These are phyloP conservation scores for Sinocyclocheilus anshuiensis DNA, from an alignment of 2,113 vertebrate genomes.

Conservation along the genomic window DNA sequence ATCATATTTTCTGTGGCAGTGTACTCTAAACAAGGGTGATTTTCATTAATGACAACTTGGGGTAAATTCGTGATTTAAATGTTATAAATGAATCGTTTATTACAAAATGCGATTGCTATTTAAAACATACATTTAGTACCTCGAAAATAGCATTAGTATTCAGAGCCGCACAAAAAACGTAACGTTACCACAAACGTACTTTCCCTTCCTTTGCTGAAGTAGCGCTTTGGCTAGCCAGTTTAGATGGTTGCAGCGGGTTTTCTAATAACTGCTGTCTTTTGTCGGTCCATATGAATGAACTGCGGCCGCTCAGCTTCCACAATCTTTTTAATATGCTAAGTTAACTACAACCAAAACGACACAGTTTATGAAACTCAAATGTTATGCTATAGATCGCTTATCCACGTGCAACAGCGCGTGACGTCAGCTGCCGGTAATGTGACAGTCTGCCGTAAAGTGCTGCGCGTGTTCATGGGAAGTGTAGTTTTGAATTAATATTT, in stretches of 20 bases:
- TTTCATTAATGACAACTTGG: background rate
- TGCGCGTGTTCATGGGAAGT: constrained; percentile 35
- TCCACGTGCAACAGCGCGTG: background rate
- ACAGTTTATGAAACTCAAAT: background rate
- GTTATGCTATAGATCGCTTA: background rate
- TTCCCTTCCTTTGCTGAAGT: constrained; percentile 2
- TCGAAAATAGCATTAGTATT: background rate
- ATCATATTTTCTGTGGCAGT: background rate
- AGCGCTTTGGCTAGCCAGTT: background rate
- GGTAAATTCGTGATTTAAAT: background rate
- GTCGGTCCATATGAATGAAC: too few relatives aligned
- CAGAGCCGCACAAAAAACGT: background rate
- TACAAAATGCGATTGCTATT: background rate
- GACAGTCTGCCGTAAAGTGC: constrained; percentile 36
- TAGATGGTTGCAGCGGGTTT: background rate
- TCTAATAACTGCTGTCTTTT: background rate
- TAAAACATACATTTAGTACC: background rate
- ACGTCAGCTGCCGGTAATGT: background rate
- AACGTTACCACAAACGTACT: background rate
- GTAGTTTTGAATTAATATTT: constrained; percentile 23
- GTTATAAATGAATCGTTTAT: background rate
- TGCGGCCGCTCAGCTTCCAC: background rate
- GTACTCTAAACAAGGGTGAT: background rate
- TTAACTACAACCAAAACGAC: background rate
- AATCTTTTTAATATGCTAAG: background rate